Evolutionary conservation across 2,888 invertebrate genomes (phyloP).

Genomic region (Diarsia rubi): DNA sequence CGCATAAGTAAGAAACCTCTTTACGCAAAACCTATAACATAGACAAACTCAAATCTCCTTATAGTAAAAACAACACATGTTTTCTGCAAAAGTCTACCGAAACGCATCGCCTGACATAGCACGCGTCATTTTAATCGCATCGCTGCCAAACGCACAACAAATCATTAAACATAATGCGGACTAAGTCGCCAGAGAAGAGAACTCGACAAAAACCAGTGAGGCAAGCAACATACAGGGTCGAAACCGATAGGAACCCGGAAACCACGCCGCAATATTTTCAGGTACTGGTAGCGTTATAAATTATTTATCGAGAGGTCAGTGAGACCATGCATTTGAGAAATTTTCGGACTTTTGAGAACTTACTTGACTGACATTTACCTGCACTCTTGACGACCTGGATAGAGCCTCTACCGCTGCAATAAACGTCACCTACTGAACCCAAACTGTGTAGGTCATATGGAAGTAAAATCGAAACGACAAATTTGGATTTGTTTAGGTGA

Average conservation of each 20-base stretch:
- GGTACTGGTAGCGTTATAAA: slow-evolving; percentile 73
- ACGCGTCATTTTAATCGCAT: slow-evolving; percentile 53
- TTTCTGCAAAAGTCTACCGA: slow-evolving; percentile 11
- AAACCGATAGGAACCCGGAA: slow-evolving; percentile 80
- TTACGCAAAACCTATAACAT: background rate
- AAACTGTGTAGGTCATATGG: no score
- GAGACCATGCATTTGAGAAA: slow-evolving; percentile 54
- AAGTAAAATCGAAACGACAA: no score
- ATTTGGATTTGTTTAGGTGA: no score
- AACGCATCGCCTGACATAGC: slow-evolving; percentile 48
- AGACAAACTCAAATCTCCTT: slow-evolving; percentile 22
- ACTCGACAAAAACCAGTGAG: slow-evolving; percentile 71
- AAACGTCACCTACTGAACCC: no score
- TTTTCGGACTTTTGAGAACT: background rate
- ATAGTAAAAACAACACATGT: background rate
- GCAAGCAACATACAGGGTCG: slow-evolving; percentile 71
- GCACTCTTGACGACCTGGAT: no score
- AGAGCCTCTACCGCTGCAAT: no score
- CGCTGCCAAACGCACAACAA: slow-evolving; percentile 57
- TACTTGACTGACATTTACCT: no score
- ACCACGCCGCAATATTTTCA: slow-evolving; percentile 84
- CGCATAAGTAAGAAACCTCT: slow-evolving; percentile 18
- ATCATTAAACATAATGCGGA: slow-evolving; percentile 71
- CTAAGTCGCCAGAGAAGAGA: slow-evolving; percentile 71
- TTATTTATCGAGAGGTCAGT: slow-evolving; percentile 58